Evolutionary conservation across 2,113 vertebrate genomes (phyloP).

Genomic region (Cygnus buccinator): DNA sequence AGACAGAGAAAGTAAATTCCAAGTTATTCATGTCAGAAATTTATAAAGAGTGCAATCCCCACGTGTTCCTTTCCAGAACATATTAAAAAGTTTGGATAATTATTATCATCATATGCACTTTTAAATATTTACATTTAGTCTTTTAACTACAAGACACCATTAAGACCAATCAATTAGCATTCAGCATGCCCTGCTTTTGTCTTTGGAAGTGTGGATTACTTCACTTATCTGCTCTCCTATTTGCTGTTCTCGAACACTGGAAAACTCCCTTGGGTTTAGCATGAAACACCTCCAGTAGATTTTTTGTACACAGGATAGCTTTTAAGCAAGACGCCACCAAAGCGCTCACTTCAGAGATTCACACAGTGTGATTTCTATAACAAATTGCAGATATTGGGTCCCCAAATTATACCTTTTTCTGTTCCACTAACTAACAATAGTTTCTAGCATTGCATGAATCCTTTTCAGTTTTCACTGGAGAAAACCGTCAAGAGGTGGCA

Average conservation of each 20-base stretch:
- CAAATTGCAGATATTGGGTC: not conserved
- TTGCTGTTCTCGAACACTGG: not conserved
- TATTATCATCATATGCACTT: not conserved
- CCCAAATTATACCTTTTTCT: not conserved
- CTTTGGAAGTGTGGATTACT: not conserved
- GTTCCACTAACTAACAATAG: not conserved
- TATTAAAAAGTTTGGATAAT: not conserved
- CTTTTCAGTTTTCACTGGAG: not conserved
- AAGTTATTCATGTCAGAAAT: not conserved
- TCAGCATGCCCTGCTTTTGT: not conserved
- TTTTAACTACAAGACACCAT: not conserved
- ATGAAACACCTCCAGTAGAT: not conserved
- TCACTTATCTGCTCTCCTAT: not conserved
- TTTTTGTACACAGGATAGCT: not conserved
- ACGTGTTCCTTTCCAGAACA: not conserved
- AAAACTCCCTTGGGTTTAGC: fast-evolving
- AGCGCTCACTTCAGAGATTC: not conserved
- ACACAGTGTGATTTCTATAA: not conserved
- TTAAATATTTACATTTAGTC: not conserved
- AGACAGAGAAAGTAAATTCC: not conserved
- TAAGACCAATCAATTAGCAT: not conserved
- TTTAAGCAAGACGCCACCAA: not conserved
- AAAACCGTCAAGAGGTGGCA: not conserved
- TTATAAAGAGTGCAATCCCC: not conserved
- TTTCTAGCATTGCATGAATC: not conserved